Percentiles rank a stretch among this genome's conserved stretches.
Evolutionary conservation across 1,140 invertebrate species (phyloP).

Genomic region (Asbolus verrucosus): DNA sequence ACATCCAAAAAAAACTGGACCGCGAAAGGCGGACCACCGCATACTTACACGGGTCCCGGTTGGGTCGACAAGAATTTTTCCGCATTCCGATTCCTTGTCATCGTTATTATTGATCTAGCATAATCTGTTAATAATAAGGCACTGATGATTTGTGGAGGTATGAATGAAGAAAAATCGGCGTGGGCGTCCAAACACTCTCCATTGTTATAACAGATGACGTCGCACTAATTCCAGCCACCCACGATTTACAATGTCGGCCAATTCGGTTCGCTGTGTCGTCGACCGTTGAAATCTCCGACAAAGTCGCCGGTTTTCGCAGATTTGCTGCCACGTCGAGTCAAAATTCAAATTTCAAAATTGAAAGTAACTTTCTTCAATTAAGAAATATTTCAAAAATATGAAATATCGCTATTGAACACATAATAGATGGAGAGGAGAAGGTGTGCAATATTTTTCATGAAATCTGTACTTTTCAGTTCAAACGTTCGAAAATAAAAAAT

Average conservation of each 20-base stretch:
- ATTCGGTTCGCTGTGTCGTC: constrained; percentile 27
- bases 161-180: constrained; percentile 19
- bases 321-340: neutral
- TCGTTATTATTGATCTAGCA: constrained; percentile 27
- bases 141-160: constrained; percentile 35
- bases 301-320: neutral
- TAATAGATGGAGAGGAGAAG: no score
- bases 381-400: no score
- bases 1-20: neutral
- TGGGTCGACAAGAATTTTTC: neutral
- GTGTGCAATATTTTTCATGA: no score
- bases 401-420: no score
- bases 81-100: constrained; percentile 23
- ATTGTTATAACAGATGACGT: constrained; percentile 32
- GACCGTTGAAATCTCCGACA: constrained; percentile 20
- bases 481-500: no score
- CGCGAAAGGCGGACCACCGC: constrained; percentile 1
- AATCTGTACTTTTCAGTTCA: no score
- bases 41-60: neutral
- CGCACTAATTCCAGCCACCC: constrained; percentile 36
- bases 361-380: no score
- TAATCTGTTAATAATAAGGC: constrained; percentile 26
- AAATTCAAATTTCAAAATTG: no score
- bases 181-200: constrained; percentile 35
- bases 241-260: constrained; percentile 22